Evolutionary conservation across 2,113 vertebrate genomes (phyloP), one percentile per base, ranked within the genome.

Genomic region (Larimichthys crocea): DNA sequence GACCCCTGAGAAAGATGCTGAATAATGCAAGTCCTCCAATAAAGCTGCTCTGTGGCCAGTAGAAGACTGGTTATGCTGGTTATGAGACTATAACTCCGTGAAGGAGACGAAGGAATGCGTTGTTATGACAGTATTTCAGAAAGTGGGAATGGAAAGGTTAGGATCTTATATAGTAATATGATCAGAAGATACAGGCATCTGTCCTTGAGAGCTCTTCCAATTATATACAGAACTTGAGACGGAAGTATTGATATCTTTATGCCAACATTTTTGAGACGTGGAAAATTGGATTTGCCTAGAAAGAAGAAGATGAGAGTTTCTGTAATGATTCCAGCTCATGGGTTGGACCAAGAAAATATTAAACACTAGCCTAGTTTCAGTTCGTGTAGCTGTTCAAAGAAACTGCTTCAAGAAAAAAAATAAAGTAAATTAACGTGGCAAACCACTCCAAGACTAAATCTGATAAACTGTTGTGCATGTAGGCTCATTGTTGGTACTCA

Each of bases 391-490:
- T 31, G 63, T 76, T 80, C 76, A 88, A 85, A 64, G 63, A 80
- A 75, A 56, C 59, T 0, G n/a, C 79, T 80, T 89, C 52, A 85
- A 70, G 65, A 57, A 52, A 82, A 73, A 86, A 26, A 26, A 26
- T 42, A 83, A 80, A 79, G 66, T 59, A 46, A 85, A 89, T 85
- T 42, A 85, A 77, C 84, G 77, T 67, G 40, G 59, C 1, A 55
- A 64, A 62, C 14, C 29, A 42, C 44, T 79, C 56, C 2, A 20
- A 68, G 79, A 62, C 42, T 80, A 79, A 88, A 86, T 67, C 46
- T 62, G 82, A 79, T 90, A 75, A 90, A 87, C 82, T 84, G 86
- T 86, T 84, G 79, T 75, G 67, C 76, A 57, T 84, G 75, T 73
- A 24, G 55, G 31, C 81, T 56, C 68, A 79, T 86, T 89, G 84